These are phyloP conservation scores for Suricata suricatta DNA, from an alignment of 2,113 vertebrate genomes.

Conservation along the genomic window DNA sequence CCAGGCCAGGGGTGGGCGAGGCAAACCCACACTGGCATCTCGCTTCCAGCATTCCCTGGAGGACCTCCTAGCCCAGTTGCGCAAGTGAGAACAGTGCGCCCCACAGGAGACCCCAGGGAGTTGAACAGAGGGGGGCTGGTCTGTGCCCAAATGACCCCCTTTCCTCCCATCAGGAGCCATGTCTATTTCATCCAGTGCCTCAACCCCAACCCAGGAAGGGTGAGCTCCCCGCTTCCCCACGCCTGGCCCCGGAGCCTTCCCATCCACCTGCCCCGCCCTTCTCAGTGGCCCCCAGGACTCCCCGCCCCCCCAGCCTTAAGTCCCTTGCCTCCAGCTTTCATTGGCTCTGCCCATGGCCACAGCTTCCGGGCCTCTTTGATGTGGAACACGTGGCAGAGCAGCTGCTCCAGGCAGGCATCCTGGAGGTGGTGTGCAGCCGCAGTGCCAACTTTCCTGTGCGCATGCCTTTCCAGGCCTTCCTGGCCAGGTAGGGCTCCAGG, in stretches of 20 bases:
- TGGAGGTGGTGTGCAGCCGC: constrained; percentile 89
- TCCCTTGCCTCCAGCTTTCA: neutral
- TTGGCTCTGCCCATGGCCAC: neutral
- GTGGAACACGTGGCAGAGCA: constrained; percentile 90
- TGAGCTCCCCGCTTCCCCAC: constrained; percentile 65
- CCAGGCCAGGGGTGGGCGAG: constrained; percentile 77
- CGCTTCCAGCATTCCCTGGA: constrained; percentile 90
- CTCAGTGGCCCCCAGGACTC: too few relatives aligned
- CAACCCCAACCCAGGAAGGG: constrained; percentile 91
- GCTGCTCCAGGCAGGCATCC: constrained; percentile 89
- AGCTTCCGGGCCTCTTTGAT: constrained; percentile 93
- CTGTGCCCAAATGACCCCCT: neutral
- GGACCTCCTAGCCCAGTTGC: constrained; percentile 89
- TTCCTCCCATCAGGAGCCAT: constrained; percentile 86
- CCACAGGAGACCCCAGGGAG: rapidly evolving
- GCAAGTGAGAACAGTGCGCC: constrained; percentile 84
- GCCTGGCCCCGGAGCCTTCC: neutral
- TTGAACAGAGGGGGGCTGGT: neutral
- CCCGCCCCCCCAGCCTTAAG: rapidly evolving
- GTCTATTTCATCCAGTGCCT: constrained; percentile 91
- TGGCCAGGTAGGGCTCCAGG: constrained; percentile 84
- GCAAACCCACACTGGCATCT: constrained; percentile 84
- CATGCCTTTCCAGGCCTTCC: constrained; percentile 87
- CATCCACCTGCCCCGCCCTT: rapidly evolving
- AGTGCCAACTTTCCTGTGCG: constrained; percentile 91